A percentile compares a stretch with the other conserved stretches of the same genome.
Evolutionary conservation across 2,113 vertebrate species (phyloP).

Genomic region (Gracilinanus agilis): DNA sequence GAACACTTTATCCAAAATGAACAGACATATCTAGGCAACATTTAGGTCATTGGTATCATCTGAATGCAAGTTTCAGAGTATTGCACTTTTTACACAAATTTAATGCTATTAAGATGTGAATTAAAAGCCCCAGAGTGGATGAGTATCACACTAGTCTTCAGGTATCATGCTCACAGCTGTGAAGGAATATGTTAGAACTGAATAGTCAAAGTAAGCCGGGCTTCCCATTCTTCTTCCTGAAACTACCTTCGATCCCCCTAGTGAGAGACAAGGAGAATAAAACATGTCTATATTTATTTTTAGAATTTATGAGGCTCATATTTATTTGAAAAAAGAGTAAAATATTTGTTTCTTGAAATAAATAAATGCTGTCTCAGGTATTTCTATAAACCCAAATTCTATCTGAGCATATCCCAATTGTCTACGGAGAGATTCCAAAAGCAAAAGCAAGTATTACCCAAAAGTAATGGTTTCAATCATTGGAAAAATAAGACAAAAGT

Average conservation of each 20-base stretch:
- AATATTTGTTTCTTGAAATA: conserved; percentile 40
- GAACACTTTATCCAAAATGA: conserved; percentile 4
- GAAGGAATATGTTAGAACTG: background rate
- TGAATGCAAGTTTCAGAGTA: conserved; percentile 23
- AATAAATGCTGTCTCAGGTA: conserved; percentile 1
- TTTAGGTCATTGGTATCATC: conserved; percentile 5
- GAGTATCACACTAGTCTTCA: background rate
- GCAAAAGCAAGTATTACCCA: conserved; percentile 35
- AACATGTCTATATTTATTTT: conserved; percentile 29
- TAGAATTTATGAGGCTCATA: conserved; percentile 16
- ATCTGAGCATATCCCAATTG: conserved; percentile 45
- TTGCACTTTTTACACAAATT: conserved; percentile 35
- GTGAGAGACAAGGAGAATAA: background rate
- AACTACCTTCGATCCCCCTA: background rate
- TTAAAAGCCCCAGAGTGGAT: background rate
- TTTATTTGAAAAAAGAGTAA: conserved; percentile 30
- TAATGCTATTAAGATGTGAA: background rate
- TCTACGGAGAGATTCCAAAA: conserved; percentile 54
- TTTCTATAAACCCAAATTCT: conserved; percentile 54
- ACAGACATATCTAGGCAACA: conserved; percentile 14
- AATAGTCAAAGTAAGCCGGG: background rate
- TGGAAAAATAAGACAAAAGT: background rate
- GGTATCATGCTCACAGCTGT: background rate
- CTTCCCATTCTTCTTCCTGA: background rate
- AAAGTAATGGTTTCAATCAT: conserved; percentile 42